Percentiles rank a stretch among this genome's conserved stretches.
Evolutionary conservation across 2,797 vertebrate species (phyloP).

Genomic region (Enteromius fasciolatus): DNA sequence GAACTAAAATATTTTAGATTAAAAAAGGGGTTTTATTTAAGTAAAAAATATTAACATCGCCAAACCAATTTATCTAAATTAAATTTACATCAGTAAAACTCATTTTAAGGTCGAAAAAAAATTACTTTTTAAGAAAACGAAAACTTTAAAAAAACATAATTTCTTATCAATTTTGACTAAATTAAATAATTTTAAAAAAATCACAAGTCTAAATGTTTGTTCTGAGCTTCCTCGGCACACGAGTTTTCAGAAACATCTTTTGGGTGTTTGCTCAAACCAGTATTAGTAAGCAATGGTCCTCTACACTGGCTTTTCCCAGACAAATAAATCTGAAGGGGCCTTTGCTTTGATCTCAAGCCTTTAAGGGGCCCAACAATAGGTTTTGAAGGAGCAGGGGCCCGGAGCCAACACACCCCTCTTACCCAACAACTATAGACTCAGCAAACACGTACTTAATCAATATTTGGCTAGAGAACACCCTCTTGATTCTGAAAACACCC

Average conservation of each 20-base stretch:
- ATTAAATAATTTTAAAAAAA: background rate
- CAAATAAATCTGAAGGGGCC: constrained; percentile 95
- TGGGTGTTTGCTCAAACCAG: constrained; percentile 4
- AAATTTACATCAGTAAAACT: background rate
- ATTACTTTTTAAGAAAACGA: background rate
- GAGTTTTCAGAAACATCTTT: background rate
- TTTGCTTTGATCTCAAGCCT: constrained; percentile 94
- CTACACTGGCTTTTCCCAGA: constrained; percentile 85
- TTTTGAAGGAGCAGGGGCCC: constrained; percentile 86
- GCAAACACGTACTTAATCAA: constrained; percentile 99
- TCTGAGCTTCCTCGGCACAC: background rate
- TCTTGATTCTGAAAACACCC: constrained; percentile 87
- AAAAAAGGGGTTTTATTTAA: background rate
- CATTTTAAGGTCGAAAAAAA: background rate
- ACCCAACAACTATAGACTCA: constrained; percentile 88
- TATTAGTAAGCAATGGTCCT: constrained; percentile 60
- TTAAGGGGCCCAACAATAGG: constrained; percentile 90
- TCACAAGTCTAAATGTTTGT: background rate
- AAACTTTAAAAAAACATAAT: too few species aligned
- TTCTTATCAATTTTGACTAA: too few species aligned
- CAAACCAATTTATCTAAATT: background rate
- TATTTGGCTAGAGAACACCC: constrained; percentile 95
- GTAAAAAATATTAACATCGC: background rate
- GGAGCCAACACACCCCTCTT: constrained; percentile 85
- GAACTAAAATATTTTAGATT: background rate